Conservation (phyloP, 1,140 invertebrate species). For the Anthonomus grandis region DNA sequence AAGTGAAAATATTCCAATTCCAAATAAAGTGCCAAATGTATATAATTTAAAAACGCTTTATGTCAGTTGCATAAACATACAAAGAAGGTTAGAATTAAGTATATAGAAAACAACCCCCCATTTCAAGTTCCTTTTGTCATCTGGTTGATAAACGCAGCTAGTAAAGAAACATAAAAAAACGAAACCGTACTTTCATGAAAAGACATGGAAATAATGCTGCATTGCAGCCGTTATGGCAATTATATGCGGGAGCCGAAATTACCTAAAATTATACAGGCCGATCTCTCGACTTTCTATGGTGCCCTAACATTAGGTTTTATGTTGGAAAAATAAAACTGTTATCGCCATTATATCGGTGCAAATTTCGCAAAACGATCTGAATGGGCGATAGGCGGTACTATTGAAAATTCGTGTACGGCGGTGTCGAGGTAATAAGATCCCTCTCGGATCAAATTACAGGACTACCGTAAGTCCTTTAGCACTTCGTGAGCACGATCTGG, state of each 20-base stretch:
- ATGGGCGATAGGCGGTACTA: conserved; percentile 24
- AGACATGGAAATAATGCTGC: conserved; percentile 3
- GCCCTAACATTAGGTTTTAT: conserved; percentile 19
- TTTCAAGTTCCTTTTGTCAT: too few species aligned
- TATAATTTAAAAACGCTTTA: too few species aligned
- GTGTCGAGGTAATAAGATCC: conserved; percentile 24
- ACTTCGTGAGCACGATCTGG: conserved; percentile 29
- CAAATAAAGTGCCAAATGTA: too few species aligned
- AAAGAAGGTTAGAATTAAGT: too few species aligned
- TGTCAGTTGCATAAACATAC: too few species aligned
- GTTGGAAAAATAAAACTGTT: conserved; percentile 22
- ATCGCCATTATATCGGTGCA: conserved; percentile 15
- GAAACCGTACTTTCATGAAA: neutral
- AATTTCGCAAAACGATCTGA: conserved; percentile 16
- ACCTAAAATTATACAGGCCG: conserved; percentile 20
- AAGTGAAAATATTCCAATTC: too few species aligned
- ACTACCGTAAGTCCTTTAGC: conserved; percentile 29
- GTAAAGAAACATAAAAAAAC: neutral
- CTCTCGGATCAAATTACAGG: conserved; percentile 27
- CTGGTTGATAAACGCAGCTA: conserved; percentile 5
- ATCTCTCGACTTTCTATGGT: conserved; percentile 8
- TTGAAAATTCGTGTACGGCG: conserved; percentile 22
- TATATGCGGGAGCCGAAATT: conserved; percentile 11
- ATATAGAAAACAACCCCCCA: too few species aligned
- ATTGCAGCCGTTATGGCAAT: conserved; percentile 8